Evolutionary conservation across 2,113 vertebrate species (phyloP).

Genomic region (Pterocles gutturalis): DNA sequence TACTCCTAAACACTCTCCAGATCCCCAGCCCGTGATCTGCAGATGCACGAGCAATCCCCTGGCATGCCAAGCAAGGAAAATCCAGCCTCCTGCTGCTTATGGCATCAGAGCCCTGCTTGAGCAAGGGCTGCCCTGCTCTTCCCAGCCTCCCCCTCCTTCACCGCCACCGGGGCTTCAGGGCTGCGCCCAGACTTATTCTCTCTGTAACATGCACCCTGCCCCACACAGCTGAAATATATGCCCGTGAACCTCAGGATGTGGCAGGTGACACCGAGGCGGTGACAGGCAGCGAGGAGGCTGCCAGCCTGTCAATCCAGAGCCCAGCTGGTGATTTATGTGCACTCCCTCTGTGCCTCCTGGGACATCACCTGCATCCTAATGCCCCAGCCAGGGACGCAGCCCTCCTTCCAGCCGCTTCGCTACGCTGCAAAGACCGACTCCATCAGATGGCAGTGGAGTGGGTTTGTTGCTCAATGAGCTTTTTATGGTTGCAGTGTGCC

Average conservation of each 20-base stretch:
- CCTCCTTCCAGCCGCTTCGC: fast-evolving
- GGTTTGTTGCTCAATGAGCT: background rate
- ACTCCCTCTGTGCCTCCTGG: fast-evolving
- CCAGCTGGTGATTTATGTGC: fast-evolving
- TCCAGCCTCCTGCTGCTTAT: background rate
- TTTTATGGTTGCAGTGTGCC: fast-evolving
- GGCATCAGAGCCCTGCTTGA: fast-evolving
- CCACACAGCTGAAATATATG: background rate
- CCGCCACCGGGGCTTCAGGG: background rate
- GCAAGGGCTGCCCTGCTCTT: background rate
- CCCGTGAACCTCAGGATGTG: background rate
- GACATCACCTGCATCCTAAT: background rate
- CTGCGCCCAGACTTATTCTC: background rate
- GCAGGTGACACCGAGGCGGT: background rate
- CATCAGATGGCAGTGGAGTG: background rate
- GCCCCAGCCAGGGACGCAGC: background rate
- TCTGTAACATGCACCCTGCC: background rate
- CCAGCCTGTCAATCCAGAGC: background rate
- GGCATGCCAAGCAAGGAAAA: background rate
- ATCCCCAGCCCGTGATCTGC: background rate
- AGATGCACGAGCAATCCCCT: fast-evolving
- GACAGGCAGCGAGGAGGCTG: background rate
- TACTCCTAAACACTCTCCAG: background rate
- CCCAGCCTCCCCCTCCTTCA: background rate
- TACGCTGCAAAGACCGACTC: background rate